phyloP scores from a whole-genome alignment of 2,797 vertebrate species.

The Florisuga fusca region DNA sequence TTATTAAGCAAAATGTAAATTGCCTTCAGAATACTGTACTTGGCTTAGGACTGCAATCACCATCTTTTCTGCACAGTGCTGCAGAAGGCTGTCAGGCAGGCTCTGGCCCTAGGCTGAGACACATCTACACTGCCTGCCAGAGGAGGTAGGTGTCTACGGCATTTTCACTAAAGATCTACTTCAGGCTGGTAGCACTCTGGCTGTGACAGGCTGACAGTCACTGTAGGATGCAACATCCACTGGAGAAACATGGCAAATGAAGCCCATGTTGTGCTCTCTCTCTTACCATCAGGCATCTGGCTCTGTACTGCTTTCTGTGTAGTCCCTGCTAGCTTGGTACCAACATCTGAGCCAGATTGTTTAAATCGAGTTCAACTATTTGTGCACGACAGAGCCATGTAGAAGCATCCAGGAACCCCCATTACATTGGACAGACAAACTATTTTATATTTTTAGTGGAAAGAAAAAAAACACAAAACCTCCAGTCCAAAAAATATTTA shows the following conservation, averaged over 20 bases:
- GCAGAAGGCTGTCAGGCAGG: background rate
- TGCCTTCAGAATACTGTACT: background rate
- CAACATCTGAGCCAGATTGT: conserved; percentile 5
- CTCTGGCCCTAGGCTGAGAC: background rate
- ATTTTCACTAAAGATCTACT: background rate
- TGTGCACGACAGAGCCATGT: background rate
- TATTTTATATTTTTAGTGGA: conserved; percentile 45
- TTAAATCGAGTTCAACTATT: conserved; percentile 38
- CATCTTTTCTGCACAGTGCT: background rate
- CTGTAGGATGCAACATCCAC: background rate
- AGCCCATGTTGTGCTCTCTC: background rate
- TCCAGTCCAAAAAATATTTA: conserved; percentile 65
- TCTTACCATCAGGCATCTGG: background rate
- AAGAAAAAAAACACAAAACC: background rate
- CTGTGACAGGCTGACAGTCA: background rate
- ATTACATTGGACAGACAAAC: conserved; percentile 40
- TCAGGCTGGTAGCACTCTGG: background rate
- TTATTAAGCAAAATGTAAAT: background rate
- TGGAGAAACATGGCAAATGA: background rate
- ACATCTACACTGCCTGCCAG: background rate
- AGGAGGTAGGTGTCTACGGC: background rate
- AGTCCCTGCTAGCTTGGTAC: conserved; percentile 5
- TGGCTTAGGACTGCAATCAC: background rate
- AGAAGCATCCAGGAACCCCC: conserved; percentile 27
- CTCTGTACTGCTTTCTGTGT: background rate